phyloP scores from a whole-genome alignment of 1,140 invertebrate species.

The Kradibia gibbosae region DNA sequence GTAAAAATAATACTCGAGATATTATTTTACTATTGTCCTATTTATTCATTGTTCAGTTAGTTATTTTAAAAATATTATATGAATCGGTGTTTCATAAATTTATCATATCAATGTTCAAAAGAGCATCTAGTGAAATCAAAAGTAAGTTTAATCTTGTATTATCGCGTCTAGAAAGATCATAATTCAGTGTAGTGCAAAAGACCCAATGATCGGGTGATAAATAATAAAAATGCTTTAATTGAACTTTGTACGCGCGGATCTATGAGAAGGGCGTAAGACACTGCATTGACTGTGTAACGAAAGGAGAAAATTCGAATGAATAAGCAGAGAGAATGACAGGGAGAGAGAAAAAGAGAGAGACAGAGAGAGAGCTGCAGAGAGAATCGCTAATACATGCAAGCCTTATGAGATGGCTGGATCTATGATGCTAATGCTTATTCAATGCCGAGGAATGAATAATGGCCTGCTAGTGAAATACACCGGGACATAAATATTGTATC shows the following conservation, averaged over 20 bases:
- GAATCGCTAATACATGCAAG: slow-evolving; percentile 50
- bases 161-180: neutral
- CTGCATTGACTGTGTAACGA: neutral
- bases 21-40: too few species aligned
- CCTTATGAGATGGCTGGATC: slow-evolving; percentile 62
- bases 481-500: slow-evolving; percentile 72
- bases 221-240: slow-evolving; percentile 24
- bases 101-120: neutral
- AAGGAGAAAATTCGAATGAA: too few species aligned
- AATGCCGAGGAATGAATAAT: slow-evolving; percentile 71
- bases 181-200: neutral
- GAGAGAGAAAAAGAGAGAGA: too few species aligned
- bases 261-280: too few species aligned
- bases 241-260: neutral
- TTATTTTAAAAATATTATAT: too few species aligned
- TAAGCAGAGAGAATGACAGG: too few species aligned
- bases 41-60: too few species aligned
- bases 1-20: too few species aligned
- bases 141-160: neutral
- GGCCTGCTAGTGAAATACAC: slow-evolving; percentile 70
- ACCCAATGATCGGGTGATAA: neutral
- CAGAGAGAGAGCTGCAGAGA: neutral
- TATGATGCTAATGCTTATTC: slow-evolving; percentile 71
- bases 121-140: neutral
- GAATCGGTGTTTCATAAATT: too few species aligned